Conservation (phyloP, 2,888 invertebrate species). For the Julus scandinavius region DNA sequence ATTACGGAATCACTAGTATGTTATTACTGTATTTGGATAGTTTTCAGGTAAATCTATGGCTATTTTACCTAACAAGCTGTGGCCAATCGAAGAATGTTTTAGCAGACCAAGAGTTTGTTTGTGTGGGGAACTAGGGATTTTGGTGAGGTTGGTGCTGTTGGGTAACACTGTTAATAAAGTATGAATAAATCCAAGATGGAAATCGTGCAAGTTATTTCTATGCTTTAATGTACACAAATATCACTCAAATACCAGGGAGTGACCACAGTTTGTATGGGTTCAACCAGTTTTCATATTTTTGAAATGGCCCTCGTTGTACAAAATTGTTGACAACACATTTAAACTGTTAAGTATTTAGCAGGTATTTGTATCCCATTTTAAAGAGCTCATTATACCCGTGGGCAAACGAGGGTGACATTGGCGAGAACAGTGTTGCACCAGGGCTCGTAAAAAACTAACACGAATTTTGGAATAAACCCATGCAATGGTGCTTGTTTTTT, state of each 20-base stretch:
- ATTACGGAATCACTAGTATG: no score
- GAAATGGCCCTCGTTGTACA: neutral
- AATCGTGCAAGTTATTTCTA: no score
- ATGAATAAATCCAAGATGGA: no score
- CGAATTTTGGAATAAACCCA: neutral
- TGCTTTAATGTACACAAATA: no score
- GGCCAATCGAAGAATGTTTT: neutral
- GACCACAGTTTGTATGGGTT: no score
- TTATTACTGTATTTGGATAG: no score
- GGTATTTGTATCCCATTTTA: slow-evolving; percentile 32
- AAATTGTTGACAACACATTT: neutral
- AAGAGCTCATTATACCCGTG: neutral
- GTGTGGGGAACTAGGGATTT: no score
- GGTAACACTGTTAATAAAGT: no score
- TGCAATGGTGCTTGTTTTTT: neutral
- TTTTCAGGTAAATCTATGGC: no score
- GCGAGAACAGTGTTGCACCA: slow-evolving; percentile 17
- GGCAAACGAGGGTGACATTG: slow-evolving; percentile 17
- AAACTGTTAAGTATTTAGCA: slow-evolving; percentile 24
- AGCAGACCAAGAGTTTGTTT: neutral
- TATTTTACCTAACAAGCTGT: no score
- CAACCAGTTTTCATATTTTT: neutral
- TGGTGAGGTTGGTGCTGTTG: no score
- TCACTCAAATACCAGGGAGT: no score
- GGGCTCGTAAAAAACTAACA: slow-evolving; percentile 12